phyloP scores from a whole-genome alignment of 2,888 invertebrate species.

The Micoletzkya japonica region DNA sequence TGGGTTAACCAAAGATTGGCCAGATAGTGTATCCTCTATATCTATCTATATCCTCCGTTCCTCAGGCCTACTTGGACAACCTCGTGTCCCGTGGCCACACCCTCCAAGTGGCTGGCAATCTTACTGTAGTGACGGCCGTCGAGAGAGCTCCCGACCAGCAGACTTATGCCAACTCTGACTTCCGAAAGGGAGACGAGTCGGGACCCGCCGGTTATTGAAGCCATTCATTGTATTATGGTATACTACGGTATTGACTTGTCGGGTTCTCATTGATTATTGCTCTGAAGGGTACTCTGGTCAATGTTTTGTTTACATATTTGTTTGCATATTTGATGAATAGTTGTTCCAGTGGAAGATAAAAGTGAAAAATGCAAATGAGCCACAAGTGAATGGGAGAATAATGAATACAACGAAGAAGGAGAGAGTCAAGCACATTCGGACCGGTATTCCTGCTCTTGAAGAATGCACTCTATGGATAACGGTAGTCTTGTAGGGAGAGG shows the following conservation, averaged over 20 bases:
- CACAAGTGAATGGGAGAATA: no score
- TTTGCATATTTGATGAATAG: no score
- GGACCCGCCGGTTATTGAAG: constrained; percentile 58
- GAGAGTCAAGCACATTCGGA: neutral
- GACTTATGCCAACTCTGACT: constrained; percentile 60
- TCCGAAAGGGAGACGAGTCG: constrained; percentile 59
- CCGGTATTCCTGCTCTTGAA: constrained; percentile 1
- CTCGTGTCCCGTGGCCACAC: constrained; percentile 44
- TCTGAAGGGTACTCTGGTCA: no score
- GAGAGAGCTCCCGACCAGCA: constrained; percentile 44
- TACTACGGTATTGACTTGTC: no score
- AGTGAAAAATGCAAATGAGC: no score
- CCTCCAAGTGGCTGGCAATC: constrained; percentile 41
- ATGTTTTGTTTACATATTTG: no score
- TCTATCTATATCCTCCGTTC: neutral
- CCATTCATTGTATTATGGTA: no score
- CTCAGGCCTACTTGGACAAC: constrained; percentile 39
- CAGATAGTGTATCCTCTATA: neutral
- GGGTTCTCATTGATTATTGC: no score
- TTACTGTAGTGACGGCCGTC: constrained; percentile 55
- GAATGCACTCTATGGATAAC: constrained; percentile 8
- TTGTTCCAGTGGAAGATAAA: no score
- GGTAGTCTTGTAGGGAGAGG: constrained; percentile 1
- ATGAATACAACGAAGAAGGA: no score
- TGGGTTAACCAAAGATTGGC: neutral